Base-by-base conservation (phyloP, 1,140 invertebrate genomes). In the Nylanderia fulva region DNA sequence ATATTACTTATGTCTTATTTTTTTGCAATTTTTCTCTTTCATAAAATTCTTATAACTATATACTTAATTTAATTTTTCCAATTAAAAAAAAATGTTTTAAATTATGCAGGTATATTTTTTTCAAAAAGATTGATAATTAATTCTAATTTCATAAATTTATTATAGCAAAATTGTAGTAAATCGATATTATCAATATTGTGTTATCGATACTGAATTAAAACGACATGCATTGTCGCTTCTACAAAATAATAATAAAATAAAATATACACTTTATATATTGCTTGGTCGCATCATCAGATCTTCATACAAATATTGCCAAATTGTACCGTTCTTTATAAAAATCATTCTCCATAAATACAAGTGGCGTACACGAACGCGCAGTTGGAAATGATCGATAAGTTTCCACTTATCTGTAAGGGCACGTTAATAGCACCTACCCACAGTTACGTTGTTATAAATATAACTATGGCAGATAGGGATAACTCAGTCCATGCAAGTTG, bases 351-450 rank as follows among this genome's bases (percentile, higher is more conserved):
- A n/a, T 77, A 36, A 52, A 64, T 77, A 64, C 24, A 76, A 11
- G 24, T 76, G 18, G 24, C 27, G 7, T 24, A 54, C 48, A 39
- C 29, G 52, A 68, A 54, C 27, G 29, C 56, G 27, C 24, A 58
- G 54, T 74, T 61, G 15, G 0, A 6, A 18, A 42, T 69, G 33
- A 88, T 85, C 80, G 74, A 88, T 88, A 85, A 36, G 75, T 61
- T 68, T 68, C 45, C 21, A 85, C 45, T 82, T 75, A 74, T 71
- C 52, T 52, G 24, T 27, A 58, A 61, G 54, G 42, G 54, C 29
- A 45, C 29, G 76, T 33, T 83, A 71, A 76, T 58, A 33, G 33
- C 11, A 27, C 45, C 61, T 21, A 52, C 42, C 39, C 33, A 60
- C 27, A 9, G 24, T 85, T 82, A 69, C 13, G 9, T 64, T 79